Base-by-base conservation (phyloP, 2,888 invertebrate species). In the Papilio demoleus region DNA sequence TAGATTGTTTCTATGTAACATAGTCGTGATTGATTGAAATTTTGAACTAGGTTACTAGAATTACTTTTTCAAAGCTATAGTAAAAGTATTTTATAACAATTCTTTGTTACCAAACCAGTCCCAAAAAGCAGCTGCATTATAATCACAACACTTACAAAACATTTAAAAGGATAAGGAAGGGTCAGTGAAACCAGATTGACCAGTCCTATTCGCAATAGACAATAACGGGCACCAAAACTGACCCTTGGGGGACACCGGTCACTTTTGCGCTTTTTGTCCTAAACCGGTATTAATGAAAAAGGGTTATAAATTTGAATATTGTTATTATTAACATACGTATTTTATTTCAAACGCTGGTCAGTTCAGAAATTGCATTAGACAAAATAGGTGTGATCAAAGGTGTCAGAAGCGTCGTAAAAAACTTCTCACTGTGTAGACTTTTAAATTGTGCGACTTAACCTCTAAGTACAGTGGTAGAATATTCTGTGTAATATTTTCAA, bases 151-250 rank as follows among this genome's bases (percentile, higher is more conserved):
- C 76, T 78, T 75, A 81, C 81, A 83, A 85, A 83, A 80, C 78
- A 79, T 82, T 79, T 79, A 83, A 86, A 85, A 86, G 84, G 84
- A 82, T 80, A 90, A 88, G 89, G 83, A 90, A 90, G 92, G 92
- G 91, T 91, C 91, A 91, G 84, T 75, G 61, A 74, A 90, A 91
- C 90, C 88, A 88, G 92, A 91, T 90, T 92, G 89, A 88, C 89
- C 88, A 88, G 88, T 88, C 83, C 84, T 83, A 85, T 86, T 83
- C 83, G 84, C 84, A 82, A 87, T 84, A 85, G 83, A 88, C 87
- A 89, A 88, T 87, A 83, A 79, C 80, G 82, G 84, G 64, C 68
- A 75, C 83, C 82, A 86, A 79, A 76, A 76, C 74, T 90, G 90
- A 91, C 92, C 91, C 91, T 81, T 87, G 83, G 82, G 88, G 86